Evolutionary conservation across 2,797 vertebrate species (phyloP).

Genomic region (Chiloscyllium punctatum): DNA sequence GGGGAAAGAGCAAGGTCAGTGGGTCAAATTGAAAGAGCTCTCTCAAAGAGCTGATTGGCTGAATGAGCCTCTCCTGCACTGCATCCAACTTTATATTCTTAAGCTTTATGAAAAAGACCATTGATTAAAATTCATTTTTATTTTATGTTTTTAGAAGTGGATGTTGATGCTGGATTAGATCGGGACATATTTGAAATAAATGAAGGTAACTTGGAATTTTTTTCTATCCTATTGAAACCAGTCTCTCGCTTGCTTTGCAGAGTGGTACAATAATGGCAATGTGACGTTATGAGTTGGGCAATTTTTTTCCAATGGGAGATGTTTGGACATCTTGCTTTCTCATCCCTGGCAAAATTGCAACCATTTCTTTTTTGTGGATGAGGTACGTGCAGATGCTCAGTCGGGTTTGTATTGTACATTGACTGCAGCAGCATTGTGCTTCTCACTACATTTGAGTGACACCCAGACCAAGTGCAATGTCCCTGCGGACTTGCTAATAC

Average conservation of each 20-base stretch:
- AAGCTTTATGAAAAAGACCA: not conserved
- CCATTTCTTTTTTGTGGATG: too few relatives aligned
- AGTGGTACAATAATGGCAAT: not conserved
- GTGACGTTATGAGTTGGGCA: not conserved
- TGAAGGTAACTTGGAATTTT: constrained; percentile 61
- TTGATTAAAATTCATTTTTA: constrained; percentile 42
- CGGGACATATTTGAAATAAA: constrained; percentile 86
- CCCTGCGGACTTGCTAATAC: too few relatives aligned
- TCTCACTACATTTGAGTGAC: not conserved
- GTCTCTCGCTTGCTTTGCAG: not conserved
- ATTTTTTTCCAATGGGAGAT: not conserved
- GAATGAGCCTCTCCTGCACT: not conserved
- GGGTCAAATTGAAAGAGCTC: not conserved
- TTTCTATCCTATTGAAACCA: not conserved
- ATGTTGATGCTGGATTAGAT: constrained; percentile 71
- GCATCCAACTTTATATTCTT: not conserved
- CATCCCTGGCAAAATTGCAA: not conserved
- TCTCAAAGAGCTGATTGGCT: not conserved
- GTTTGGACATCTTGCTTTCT: not conserved
- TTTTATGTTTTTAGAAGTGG: constrained; percentile 59
- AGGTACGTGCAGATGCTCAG: not conserved
- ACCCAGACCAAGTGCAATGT: not conserved
- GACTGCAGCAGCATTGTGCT: not conserved
- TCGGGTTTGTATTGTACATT: not conserved
- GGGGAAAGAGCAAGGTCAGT: not conserved